Base-by-base conservation (phyloP, 2,113 vertebrate genomes). In the Anas platyrhynchos region DNA sequence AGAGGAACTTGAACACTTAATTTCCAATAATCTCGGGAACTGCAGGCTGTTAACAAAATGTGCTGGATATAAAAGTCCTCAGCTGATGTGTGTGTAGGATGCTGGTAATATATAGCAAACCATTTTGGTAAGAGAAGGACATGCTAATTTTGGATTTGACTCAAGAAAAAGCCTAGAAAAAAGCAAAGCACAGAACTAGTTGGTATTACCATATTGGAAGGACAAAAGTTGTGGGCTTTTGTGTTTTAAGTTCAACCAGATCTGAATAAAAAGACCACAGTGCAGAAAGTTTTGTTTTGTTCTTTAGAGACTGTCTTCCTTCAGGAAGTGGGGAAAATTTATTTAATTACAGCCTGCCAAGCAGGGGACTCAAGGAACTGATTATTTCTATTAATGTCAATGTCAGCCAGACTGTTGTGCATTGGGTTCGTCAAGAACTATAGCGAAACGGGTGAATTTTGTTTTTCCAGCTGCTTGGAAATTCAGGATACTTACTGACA, bases 381-480 rank as follows among this genome's bases (percentile, higher is more conserved):
- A 81, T 83, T 50, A 4, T 56, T 86, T 66, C 72, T 89, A 75
- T 38, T 38, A 46, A 29, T 31, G 56, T 38, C 46, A 93, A 91
- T 52, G 73, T 86, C 75, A 90, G 18, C 43, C 62, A 32, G 67
- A 75, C 36, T 81, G 36, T 32, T 78, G 56, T 58, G 59, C 17
- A 2, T 26, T 81, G 50, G 38, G 32, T 92, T 34, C 34, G 61
- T 61, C 26, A 65, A 77, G 52, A 92, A 7, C 52, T 82, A 8
- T 63, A 73, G 68, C 46, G 66, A 96, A 88, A 94, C 5, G 75
- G 17, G 26, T 48, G 34, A 48, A 38, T 81, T n/a, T 38, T 93
- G 77, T 93, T 97, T 92, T 91, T 93, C 86, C 69, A 94, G 80
- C 32, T 69, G 54, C 56, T 95, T 84, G 86, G 74, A 48, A 88